phyloP scores from a whole-genome alignment of 2,888 invertebrate genomes.

The Osmoderma eremita region DNA sequence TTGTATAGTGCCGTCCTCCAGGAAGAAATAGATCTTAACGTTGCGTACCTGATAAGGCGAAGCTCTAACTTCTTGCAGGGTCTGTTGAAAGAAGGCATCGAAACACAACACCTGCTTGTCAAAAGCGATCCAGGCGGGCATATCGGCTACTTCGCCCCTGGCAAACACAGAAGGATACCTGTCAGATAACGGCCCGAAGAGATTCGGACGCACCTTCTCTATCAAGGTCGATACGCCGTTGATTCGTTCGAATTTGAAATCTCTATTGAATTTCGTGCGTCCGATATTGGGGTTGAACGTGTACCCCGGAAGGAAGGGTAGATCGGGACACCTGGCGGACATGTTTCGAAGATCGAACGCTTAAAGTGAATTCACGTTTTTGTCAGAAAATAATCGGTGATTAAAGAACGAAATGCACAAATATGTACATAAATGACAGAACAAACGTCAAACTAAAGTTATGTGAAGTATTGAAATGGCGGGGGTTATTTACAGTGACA shows the following conservation, averaged over 20 bases:
- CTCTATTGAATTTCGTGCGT: constrained; percentile 69
- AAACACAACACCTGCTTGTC: constrained; percentile 87
- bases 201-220: constrained; percentile 70
- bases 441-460: no score
- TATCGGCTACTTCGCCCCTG: constrained; percentile 76
- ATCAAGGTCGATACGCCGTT: constrained; percentile 71
- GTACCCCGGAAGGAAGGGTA: constrained; percentile 81
- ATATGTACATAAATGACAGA: no score
- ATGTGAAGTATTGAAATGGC: no score
- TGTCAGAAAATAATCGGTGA: no score
- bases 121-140: constrained; percentile 88
- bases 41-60: constrained; percentile 78
- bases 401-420: no score
- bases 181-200: constrained; percentile 69
- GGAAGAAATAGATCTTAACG: constrained; percentile 85
- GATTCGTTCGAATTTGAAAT: constrained; percentile 67
- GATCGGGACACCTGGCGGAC: constrained; percentile 68
- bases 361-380: no score
- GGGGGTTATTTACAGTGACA: no score
- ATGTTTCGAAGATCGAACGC: constrained; percentile 44
- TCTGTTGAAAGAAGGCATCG: constrained; percentile 83
- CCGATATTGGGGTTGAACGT: constrained; percentile 73
- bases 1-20: constrained; percentile 93
- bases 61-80: constrained; percentile 77
- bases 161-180: constrained; percentile 78